Base-by-base conservation (phyloP, 2,888 invertebrate genomes). In the Callyntrura sp. region DNA sequence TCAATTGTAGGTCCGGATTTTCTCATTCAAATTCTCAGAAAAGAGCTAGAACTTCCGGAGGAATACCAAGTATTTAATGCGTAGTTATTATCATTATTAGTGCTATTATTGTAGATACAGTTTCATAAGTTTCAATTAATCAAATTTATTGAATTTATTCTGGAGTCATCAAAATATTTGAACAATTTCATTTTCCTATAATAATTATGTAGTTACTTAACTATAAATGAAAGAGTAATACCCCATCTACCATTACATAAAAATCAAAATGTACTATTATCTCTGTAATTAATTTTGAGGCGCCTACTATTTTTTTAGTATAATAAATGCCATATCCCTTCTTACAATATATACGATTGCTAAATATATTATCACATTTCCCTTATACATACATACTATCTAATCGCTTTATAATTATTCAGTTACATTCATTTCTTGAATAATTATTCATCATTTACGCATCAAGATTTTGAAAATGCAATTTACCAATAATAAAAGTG, bases 41-140 rank as follows among this genome's bases (percentile, higher is more conserved):
- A 76, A 20, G 91, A 92, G 20, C 68, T 92, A 48, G 92, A 92
- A 55, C 78, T 90, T 1, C 85, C 90, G 17, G 82, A 87, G 20
- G 9, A 85, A 55, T 25, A 48, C 35, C 5, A 35, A 6, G 14
- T 81, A 43, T 20, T 25, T 79, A 3, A 35, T 48, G 73, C 73
- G 12, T 51, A 55, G n/a, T n/a, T n/a, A n/a, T n/a, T n/a, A n/a
- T n/a, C n/a, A n/a, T n/a, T n/a, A n/a, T n/a, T n/a, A 78, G 28
- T n/a, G n/a, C 25, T 43, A 35, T 11, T 20, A 3, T 28, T 55
- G 9, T 25, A 55, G 45, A 25, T 25, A 9, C n/a, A 60, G 57
- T 45, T 45, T 45, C 51, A 51, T 9, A 51, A 51, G 12, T 51
- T 51, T 14, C 51, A 51, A 23, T 48, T 45, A 45, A n/a, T 45